Base-by-base conservation (phyloP, 2,888 invertebrate genomes). In the Callimorpha dominula region DNA sequence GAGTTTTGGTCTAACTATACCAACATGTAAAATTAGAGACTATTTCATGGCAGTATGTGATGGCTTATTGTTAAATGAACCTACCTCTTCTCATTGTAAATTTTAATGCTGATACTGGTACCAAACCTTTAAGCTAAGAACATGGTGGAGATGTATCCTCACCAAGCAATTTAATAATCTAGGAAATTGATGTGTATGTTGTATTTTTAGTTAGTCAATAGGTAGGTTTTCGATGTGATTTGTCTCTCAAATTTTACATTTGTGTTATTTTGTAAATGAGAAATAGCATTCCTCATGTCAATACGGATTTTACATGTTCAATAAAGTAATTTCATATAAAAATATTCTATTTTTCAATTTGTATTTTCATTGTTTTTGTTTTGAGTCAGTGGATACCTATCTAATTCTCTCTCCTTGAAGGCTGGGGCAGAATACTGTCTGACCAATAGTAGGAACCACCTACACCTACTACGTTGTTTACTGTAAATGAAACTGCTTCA, bases 261-360 rank as follows among this genome's bases (percentile, higher is more conserved):
- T 94, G 94, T 94, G 95, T 96, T 95, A 95, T 93, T 95, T 95
- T 96, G 93, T 96, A 94, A 95, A 95, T 95, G 95, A 95, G 95
- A 95, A 94, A 91, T 95, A 95, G 95, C 96, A 96, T 96, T 96
- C 96, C 96, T 96, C 95, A 94, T 95, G 96, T 96, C 96, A 95
- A 96, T 94, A 95, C 92, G 94, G 95, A 94, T 94, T 96, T 95
- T 95, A 96, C 96, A 96, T 95, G 95, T 96, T 96, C 96, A 96
- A 95, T 95, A 96, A 96, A 95, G 95, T 95, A 96, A 95, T 96
- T 96, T 96, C 96, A 93, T 95, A 96, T 92, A 95, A 93, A 31
- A 90, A 78, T 80, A 86, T 87, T 88, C 86, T 90, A 89, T 90
- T 91, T 90, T 92, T 90, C 83, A 85, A 84, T 88, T 87, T 76